These are phyloP conservation scores for Lysandra coridon DNA, from an alignment of 2,888 invertebrate species.

Conservation along the genomic window DNA sequence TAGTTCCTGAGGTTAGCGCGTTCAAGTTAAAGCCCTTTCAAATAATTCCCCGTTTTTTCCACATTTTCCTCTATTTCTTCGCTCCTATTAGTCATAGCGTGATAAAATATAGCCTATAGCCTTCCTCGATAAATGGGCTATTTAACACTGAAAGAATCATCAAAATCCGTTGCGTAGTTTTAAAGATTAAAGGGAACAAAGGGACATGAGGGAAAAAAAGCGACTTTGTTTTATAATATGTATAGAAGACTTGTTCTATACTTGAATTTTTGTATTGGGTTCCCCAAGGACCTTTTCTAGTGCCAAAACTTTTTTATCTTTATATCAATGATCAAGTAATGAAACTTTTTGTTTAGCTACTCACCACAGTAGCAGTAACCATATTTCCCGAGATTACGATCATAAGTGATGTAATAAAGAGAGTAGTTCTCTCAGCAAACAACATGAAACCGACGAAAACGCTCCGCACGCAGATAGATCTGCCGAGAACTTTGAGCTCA, in stretches of 20 bases:
- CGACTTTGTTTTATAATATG: too few relatives aligned
- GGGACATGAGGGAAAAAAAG: too few relatives aligned
- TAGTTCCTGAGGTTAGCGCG: too few relatives aligned
- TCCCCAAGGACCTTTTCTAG: not conserved
- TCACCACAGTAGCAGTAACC: slow-evolving; percentile 65
- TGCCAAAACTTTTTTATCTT: not conserved
- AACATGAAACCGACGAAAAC: slow-evolving; percentile 85
- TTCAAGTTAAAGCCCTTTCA: too few relatives aligned
- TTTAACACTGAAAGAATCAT: too few relatives aligned
- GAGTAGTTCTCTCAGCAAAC: slow-evolving; percentile 85
- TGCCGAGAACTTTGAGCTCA: slow-evolving; percentile 79
- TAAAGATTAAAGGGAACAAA: too few relatives aligned
- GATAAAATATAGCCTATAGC: too few relatives aligned
- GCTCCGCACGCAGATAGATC: slow-evolving; percentile 83
- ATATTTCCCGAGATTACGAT: slow-evolving; percentile 59
- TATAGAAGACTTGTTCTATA: not conserved
- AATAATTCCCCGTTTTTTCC: too few relatives aligned
- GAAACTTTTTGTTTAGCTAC: slow-evolving; percentile 34
- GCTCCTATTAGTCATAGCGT: too few relatives aligned
- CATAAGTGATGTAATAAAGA: slow-evolving; percentile 82
- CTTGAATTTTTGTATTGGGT: not conserved
- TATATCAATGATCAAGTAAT: not conserved
- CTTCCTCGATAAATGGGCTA: too few relatives aligned
- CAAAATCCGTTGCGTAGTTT: too few relatives aligned
- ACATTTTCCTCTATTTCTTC: too few relatives aligned